These are phyloP conservation scores for Leucoraja ocellata DNA, from an alignment of 2,797 vertebrate species.

Conservation along the genomic window DNA sequence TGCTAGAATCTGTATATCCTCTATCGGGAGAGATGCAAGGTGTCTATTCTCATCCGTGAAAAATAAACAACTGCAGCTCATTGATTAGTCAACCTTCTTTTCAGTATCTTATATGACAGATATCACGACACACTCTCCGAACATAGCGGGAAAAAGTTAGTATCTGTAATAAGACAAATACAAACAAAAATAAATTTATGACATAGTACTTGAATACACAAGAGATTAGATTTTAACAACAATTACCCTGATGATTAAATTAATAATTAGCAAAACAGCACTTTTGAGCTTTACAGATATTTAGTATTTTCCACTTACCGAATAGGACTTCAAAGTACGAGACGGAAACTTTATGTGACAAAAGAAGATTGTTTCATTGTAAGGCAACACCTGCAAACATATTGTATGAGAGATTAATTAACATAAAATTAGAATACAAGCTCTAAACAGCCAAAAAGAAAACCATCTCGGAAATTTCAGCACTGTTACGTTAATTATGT, in stretches of 20 bases:
- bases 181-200: not conserved
- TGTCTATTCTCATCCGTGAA: not conserved
- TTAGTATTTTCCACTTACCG: slow-evolving; percentile 65
- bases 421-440: not conserved
- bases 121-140: not conserved
- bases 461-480: not conserved
- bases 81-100: not conserved
- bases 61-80: not conserved
- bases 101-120: not conserved
- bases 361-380: slow-evolving; percentile 55
- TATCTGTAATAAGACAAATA: not conserved
- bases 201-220: not conserved
- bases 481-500: not conserved
- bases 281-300: not conserved
- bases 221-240: not conserved
- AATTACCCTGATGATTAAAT: not conserved
- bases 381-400: slow-evolving; percentile 39
- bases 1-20: not conserved
- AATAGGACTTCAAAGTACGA: slow-evolving; percentile 82
- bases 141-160: not conserved
- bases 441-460: not conserved
- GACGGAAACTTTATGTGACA: slow-evolving; percentile 70
- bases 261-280: not conserved
- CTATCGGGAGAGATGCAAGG: not conserved
- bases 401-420: not conserved